Conservation (phyloP, 2,888 invertebrate genomes). For the Cantharis rufa region DNA sequence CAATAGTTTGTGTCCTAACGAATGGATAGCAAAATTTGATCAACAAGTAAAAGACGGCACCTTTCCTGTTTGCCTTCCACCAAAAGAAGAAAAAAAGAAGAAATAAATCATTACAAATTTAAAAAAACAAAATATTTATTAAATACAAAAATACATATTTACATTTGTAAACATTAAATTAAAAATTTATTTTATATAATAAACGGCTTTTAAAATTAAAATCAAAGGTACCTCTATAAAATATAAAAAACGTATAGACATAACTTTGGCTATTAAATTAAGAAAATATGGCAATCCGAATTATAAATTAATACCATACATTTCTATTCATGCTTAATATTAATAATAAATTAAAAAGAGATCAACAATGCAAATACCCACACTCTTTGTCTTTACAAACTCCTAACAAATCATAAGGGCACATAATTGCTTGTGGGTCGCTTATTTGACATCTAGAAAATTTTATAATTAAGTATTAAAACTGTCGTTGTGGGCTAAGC, state of each 20-base stretch:
- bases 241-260: slow-evolving; percentile 1
- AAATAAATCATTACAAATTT: not conserved
- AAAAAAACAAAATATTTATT: slow-evolving; percentile 4
- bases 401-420: slow-evolving; percentile 52
- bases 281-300: slow-evolving; percentile 21
- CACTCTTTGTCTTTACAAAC: slow-evolving; percentile 52
- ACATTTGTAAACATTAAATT: slow-evolving; percentile 10
- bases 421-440: slow-evolving; percentile 49
- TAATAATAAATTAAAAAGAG: slow-evolving; percentile 11
- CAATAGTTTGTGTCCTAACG: slow-evolving; percentile 62
- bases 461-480: not conserved
- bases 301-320: not conserved
- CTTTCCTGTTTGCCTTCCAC: slow-evolving; percentile 58
- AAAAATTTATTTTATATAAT: not conserved
- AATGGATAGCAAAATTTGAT: slow-evolving; percentile 68
- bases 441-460: slow-evolving; percentile 37
- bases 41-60: slow-evolving; percentile 60
- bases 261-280: slow-evolving; percentile 25
- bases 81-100: slow-evolving; percentile 10
- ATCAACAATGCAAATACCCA: slow-evolving; percentile 46
- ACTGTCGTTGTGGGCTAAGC: not conserved
- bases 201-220: not conserved
- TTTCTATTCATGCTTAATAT: not conserved
- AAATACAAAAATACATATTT: slow-evolving; percentile 21
- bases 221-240: not conserved